Conservation (phyloP, 2,113 vertebrate genomes). For the Phocoena phocoena region DNA sequence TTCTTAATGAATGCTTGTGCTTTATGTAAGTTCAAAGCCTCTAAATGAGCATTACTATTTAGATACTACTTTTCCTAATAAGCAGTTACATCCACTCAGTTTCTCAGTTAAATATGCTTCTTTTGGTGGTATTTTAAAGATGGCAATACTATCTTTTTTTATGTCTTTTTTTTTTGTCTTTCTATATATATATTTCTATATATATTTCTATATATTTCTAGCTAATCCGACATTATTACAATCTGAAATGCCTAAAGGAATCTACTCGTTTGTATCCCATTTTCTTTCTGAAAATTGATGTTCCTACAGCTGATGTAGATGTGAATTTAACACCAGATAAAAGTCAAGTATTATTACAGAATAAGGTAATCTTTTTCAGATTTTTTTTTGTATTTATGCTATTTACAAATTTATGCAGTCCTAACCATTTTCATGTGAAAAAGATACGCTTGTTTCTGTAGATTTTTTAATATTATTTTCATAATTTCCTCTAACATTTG, state of each 20-base stretch:
- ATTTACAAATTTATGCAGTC: not conserved
- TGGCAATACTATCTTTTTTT: conserved; percentile 2
- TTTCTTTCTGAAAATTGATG: conserved; percentile 90
- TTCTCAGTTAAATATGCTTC: not conserved
- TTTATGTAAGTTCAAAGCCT: not conserved
- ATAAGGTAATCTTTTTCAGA: conserved; percentile 90
- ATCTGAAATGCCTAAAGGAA: conserved; percentile 84
- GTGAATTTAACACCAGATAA: conserved; percentile 97
- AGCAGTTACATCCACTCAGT: not conserved
- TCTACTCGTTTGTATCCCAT: conserved; percentile 88
- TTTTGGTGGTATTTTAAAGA: conserved; percentile 16
- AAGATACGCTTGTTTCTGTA: not conserved
- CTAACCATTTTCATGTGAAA: conserved; percentile 12
- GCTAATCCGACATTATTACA: conserved; percentile 92
- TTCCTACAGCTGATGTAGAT: conserved; percentile 90
- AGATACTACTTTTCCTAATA: not conserved
- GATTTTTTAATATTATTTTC: not conserved
- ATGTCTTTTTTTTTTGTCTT: conserved; percentile 38
- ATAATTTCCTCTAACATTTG: conserved; percentile 51
- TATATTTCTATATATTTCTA: no score
- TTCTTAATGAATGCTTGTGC: not conserved
- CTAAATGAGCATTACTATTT: not conserved
- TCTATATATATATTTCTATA: no score
- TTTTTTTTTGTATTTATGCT: conserved; percentile 34
- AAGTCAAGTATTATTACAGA: conserved; percentile 93